Evolutionary conservation across 2,797 vertebrate genomes (phyloP).

Genomic region (Hafferia zeledoni): DNA sequence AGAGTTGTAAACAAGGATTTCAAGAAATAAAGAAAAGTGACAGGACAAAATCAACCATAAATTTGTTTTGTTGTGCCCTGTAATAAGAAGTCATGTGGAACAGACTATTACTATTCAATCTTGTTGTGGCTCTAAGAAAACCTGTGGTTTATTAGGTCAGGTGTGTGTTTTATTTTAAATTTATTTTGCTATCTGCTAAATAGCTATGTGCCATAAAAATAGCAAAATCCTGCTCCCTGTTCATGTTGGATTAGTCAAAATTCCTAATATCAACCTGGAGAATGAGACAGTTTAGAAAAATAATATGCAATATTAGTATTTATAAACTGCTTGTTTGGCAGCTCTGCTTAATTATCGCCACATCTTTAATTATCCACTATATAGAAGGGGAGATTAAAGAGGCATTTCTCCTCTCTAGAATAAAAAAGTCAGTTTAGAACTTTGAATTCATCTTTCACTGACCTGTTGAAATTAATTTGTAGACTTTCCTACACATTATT

Average conservation of each 20-base stretch:
- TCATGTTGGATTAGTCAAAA: background rate
- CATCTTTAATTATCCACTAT: background rate
- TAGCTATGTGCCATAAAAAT: background rate
- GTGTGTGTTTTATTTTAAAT: background rate
- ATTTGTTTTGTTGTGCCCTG: background rate
- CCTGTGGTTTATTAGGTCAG: background rate
- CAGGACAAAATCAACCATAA: background rate
- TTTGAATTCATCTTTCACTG: background rate
- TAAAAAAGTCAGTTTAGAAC: background rate
- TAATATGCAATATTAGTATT: background rate
- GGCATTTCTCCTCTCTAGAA: background rate
- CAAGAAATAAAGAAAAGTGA: background rate
- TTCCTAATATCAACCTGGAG: background rate
- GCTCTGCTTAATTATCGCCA: background rate
- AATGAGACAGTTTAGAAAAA: background rate
- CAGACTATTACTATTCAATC: rapidly evolving
- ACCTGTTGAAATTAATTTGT: background rate
- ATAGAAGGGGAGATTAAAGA: background rate
- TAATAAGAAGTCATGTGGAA: background rate
- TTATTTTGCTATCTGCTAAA: background rate
- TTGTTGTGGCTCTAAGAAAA: background rate
- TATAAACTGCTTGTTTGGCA: background rate
- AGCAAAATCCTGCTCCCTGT: background rate
- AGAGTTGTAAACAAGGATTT: background rate
- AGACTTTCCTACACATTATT: background rate